Evolutionary conservation across 2,888 invertebrate genomes (phyloP), one percentile per base, ranked within the genome.

Genomic region (Antheraea assamensis): DNA sequence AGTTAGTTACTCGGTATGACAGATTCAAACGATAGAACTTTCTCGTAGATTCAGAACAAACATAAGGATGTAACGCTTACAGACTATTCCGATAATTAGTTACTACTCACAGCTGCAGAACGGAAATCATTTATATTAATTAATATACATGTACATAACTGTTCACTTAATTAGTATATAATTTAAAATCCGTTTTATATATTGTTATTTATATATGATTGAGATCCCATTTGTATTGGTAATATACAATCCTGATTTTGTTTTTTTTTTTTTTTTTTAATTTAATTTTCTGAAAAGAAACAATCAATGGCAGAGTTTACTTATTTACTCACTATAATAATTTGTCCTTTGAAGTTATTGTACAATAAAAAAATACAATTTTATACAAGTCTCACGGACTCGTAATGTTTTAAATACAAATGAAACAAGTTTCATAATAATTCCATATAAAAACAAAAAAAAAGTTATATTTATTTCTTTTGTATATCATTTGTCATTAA

Each of bases 81-180:
- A 83, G 79, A 81, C 83, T 88, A 89, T 85, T 83, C 87, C 82
- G 82, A 83, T 90, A 88, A 85, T 86, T 88, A 89, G 84, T 89
- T 80, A 82, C 85, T 92, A 93, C 90, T 91, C 92, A 93, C 92
- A 93, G 92, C 92, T 90, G 90, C 87, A 88, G 90, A 91, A 92
- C 91, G 90, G 91, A 92, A 90, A 92, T 85, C 82, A 87, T 85
- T 83, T 80, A 83, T 82, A 83, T 84, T 80, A 82, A 79, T n/a
- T n/a, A n/a, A n/a, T n/a, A n/a, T n/a, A n/a, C n/a, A 84, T 64
- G 30, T 30, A 27, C 30, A 64, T 64, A 64, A 88, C 85, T 88
- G 87, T 86, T 85, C 86, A 86, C 85, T 87, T 85, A 85, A 78
- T 78, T 74, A 76, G 76, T 78, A 79, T 72, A 80, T 24, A 24